A percentile compares a stretch with the other conserved stretches of the same genome.
These are phyloP conservation scores for Emmelina monodactyla DNA, from an alignment of 2,888 invertebrate genomes.

Conservation along the genomic window DNA sequence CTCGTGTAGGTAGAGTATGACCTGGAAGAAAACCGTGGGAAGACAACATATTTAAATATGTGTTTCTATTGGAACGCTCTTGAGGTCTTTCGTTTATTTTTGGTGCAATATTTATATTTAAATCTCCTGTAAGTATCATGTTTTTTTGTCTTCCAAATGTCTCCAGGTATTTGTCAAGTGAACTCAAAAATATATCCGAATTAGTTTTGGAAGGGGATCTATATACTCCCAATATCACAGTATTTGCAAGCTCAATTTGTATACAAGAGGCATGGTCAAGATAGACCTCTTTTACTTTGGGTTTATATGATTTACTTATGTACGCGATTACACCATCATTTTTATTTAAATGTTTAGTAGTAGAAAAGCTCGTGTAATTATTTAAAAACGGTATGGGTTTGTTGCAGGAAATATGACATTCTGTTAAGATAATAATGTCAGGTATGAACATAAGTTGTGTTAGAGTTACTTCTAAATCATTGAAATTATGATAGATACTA, in stretches of 20 bases:
- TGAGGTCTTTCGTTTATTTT: too few species aligned
- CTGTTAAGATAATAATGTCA: constrained; percentile 8
- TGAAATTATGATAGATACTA: constrained; percentile 5
- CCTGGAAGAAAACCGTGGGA: too few species aligned
- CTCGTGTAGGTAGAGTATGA: too few species aligned
- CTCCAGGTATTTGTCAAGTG: constrained; percentile 3
- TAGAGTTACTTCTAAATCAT: constrained; percentile 3
- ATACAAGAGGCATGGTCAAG: constrained; percentile 5
- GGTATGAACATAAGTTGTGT: not conserved
- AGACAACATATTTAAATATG: too few species aligned
- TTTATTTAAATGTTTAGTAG: constrained; percentile 4
- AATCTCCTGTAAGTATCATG: constrained; percentile 5
- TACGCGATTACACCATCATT: constrained; percentile 7
- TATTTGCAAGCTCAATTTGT: constrained; percentile 2
- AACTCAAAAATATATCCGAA: constrained; percentile 4
- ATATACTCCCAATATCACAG: constrained; percentile 3
- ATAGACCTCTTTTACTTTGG: constrained; percentile 4
- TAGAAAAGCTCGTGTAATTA: not conserved
- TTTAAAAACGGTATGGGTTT: constrained; percentile 4
- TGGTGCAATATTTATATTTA: too few species aligned
- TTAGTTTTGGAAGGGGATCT: constrained; percentile 4
- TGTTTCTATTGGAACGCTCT: too few species aligned
- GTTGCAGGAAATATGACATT: constrained; percentile 4
- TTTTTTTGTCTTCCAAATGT: not conserved
- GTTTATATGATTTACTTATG: constrained; percentile 2